Evolutionary conservation across 2,113 vertebrate species (phyloP).

Genomic region (Erinaceus europaeus): DNA sequence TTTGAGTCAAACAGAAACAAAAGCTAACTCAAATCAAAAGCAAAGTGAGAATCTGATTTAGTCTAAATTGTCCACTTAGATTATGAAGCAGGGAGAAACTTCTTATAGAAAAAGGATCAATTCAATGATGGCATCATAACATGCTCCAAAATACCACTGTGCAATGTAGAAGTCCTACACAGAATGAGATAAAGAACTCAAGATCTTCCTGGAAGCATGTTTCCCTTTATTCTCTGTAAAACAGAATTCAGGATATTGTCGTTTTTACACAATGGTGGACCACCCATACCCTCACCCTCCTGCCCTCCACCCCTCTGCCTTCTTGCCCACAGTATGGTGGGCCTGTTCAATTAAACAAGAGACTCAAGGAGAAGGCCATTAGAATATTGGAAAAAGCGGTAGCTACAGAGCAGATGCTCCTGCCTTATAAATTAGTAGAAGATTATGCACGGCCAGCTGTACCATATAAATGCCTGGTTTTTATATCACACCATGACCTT

Average conservation of each 20-base stretch:
- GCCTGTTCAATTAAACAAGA: conserved; percentile 35
- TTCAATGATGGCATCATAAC: background rate
- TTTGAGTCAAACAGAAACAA: too few species aligned
- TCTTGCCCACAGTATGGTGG: background rate
- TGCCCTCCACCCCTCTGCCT: too few species aligned
- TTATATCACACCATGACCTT: conserved; percentile 77
- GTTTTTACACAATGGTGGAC: background rate
- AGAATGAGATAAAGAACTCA: background rate
- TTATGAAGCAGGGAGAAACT: background rate
- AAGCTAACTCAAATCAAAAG: background rate
- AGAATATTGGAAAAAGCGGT: conserved; percentile 74
- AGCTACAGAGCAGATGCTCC: conserved; percentile 80
- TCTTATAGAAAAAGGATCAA: background rate
- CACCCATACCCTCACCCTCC: too few species aligned
- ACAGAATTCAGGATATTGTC: background rate
- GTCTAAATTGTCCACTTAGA: background rate
- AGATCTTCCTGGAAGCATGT: background rate
- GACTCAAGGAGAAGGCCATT: conserved; percentile 58
- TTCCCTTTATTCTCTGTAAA: background rate
- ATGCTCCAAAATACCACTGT: background rate
- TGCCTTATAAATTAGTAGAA: conserved; percentile 81
- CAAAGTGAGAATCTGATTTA: background rate
- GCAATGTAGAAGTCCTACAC: background rate
- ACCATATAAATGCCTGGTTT: conserved; percentile 77
- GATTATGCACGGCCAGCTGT: conserved; percentile 85